These are phyloP conservation scores for Diarsia brunnea DNA, from an alignment of 2,888 invertebrate species.

Conservation along the genomic window DNA sequence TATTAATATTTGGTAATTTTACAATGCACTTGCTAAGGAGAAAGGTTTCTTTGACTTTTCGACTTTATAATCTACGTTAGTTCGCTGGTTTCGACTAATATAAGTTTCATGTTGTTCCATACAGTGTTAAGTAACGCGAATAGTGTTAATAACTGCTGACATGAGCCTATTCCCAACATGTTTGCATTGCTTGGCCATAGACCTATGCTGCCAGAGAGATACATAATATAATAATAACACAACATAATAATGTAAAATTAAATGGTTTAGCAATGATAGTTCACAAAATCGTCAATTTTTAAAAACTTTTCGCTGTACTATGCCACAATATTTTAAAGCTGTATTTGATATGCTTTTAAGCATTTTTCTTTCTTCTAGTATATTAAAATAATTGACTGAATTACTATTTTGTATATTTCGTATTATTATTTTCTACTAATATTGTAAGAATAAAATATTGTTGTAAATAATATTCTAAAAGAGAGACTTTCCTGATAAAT, in stretches of 20 bases:
- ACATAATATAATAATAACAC: not conserved
- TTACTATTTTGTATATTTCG: slow-evolving; percentile 32
- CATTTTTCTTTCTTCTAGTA: not conserved
- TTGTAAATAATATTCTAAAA: slow-evolving; percentile 34
- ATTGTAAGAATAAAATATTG: slow-evolving; percentile 26
- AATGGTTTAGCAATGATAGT: not conserved
- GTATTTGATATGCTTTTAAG: not conserved
- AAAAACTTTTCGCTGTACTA: not conserved
- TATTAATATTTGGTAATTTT: not conserved
- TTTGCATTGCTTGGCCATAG: not conserved
- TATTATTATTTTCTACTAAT: slow-evolving; percentile 24
- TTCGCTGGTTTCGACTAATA: slow-evolving; percentile 22
- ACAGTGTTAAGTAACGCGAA: not conserved
- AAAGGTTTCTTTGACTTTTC: not conserved
- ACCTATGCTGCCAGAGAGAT: not conserved
- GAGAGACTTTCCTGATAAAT: slow-evolving; percentile 3
- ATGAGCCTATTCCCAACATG: not conserved
- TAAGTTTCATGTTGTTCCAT: not conserved
- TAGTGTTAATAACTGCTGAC: not conserved
- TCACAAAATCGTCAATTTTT: not conserved
- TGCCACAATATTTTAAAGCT: not conserved
- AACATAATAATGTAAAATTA: not conserved
- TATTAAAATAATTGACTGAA: slow-evolving; percentile 24
- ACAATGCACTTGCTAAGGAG: not conserved
- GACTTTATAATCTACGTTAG: not conserved